Percentiles rank a stretch among this genome's conserved stretches.
Evolutionary conservation across 2,113 vertebrate species (phyloP).

Genomic region (Dicentrarchus labrax): DNA sequence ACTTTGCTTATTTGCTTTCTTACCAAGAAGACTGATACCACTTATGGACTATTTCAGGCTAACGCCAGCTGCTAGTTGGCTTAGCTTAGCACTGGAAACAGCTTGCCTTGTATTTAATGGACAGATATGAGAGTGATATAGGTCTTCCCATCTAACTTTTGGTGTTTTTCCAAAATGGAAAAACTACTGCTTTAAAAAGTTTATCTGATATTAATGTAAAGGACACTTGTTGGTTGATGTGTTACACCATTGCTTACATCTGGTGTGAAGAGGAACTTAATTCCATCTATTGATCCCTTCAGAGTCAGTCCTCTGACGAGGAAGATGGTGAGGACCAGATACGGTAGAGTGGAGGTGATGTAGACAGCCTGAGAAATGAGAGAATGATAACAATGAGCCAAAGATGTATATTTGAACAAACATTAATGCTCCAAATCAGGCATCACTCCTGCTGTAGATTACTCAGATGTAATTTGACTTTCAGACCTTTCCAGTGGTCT

Average conservation of each 20-base stretch:
- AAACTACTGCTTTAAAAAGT: too few species aligned
- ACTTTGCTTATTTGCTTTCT: too few species aligned
- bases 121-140: too few species aligned
- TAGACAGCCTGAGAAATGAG: constrained; percentile 91
- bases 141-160: too few species aligned
- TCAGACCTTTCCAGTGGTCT: constrained; percentile 95
- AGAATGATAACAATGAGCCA: neutral
- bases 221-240: neutral
- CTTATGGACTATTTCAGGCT: too few species aligned
- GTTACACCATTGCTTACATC: constrained; percentile 85
- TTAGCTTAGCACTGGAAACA: too few species aligned
- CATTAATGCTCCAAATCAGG: neutral
- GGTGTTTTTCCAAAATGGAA: too few species aligned
- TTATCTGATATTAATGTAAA: neutral
- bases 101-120: neutral
- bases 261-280: constrained; percentile 94
- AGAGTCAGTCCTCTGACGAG: constrained; percentile 94
- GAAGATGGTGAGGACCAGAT: constrained; percentile 95
- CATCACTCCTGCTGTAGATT: neutral
- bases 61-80: too few species aligned
- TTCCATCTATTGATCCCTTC: constrained; percentile 91
- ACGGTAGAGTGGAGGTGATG: constrained; percentile 94
- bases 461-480: neutral
- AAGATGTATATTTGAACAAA: neutral
- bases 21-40: too few species aligned